Base-by-base conservation (phyloP, 2,888 invertebrate genomes). In the Anthrax anthrax region DNA sequence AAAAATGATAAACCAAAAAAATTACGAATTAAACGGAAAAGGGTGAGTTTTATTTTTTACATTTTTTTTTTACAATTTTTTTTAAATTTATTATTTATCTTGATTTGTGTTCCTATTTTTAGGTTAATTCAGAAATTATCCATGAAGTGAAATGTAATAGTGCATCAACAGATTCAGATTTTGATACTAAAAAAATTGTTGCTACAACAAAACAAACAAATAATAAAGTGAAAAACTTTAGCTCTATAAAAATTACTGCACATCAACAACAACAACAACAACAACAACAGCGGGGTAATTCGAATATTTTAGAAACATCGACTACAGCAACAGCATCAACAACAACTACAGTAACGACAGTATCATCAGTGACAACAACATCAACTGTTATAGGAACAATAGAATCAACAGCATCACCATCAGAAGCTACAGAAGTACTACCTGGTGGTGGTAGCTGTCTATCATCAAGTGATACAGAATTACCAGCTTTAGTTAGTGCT, bases 401-500 rank as follows among this genome's bases (percentile, higher is more conserved):
- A n/a, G n/a, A n/a, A n/a, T n/a, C 13, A 34, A 12, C 34, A 14
- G 12, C n/a, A 34, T 14, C 13, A 34, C 4, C 4, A 9, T 3
- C 3, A 34, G 40, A 37, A 39, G 47, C 32, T 38, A 32, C 18
- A 9, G 40, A 23, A 16, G 23, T 64, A 64, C 60, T 67, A 59
- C 4, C 58, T 62, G 18, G 61, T 39, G 18, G 61, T 39, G 58
- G 62, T 42, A 60, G 62, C 52, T 60, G 64, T 41, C 58, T 64
- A 39, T 64, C 72, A 43, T 82, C 81, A 37, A 79, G 84, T 58
- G 84, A 84, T 65, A 81, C 81, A 73, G 84, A 84, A 63, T 70
- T 83, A 48, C 79, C 82, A 8, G 79, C 79, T 45, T 70, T 83
- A 47, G 83, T 84, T n/a, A 80, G 78, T 57, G 83, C 81, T 17